Percentiles rank a stretch among this genome's conserved stretches.
Evolutionary conservation across 2,888 invertebrate genomes (phyloP).

Genomic region (Hipparchia sbordonii): DNA sequence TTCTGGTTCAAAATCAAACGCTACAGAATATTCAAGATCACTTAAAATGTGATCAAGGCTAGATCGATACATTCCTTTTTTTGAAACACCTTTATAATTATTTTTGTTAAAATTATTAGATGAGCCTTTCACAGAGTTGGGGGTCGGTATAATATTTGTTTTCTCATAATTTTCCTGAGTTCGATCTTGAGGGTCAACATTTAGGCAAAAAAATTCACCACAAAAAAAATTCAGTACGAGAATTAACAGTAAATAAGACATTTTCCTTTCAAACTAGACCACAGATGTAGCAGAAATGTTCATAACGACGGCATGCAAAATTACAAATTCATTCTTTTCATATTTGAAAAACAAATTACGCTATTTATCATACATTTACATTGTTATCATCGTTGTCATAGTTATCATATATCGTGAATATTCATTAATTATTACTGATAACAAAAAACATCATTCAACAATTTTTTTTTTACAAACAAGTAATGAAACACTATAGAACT

Average conservation of each 20-base stretch:
- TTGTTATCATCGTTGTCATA: too few species aligned
- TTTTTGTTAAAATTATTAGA: not conserved
- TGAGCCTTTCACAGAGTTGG: not conserved
- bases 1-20: not conserved
- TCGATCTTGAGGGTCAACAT: not conserved
- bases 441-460: too few species aligned
- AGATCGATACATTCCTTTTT: not conserved
- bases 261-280: not conserved
- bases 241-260: conserved; percentile 4
- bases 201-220: not conserved
- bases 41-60: not conserved
- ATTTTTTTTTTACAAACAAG: too few species aligned
- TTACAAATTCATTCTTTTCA: too few species aligned
- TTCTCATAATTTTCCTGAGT: not conserved
- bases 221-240: conserved; percentile 7
- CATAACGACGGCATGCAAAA: not conserved
- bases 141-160: not conserved
- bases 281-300: not conserved
- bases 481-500: too few species aligned
- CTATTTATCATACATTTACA: too few species aligned
- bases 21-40: not conserved
- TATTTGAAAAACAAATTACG: too few species aligned
- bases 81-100: not conserved
- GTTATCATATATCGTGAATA: too few species aligned
- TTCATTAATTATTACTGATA: too few species aligned